Percentiles rank a stretch among this genome's conserved stretches.
phyloP scores from a whole-genome alignment of 2,113 vertebrate genomes.

The Phodopus roborovskii region DNA sequence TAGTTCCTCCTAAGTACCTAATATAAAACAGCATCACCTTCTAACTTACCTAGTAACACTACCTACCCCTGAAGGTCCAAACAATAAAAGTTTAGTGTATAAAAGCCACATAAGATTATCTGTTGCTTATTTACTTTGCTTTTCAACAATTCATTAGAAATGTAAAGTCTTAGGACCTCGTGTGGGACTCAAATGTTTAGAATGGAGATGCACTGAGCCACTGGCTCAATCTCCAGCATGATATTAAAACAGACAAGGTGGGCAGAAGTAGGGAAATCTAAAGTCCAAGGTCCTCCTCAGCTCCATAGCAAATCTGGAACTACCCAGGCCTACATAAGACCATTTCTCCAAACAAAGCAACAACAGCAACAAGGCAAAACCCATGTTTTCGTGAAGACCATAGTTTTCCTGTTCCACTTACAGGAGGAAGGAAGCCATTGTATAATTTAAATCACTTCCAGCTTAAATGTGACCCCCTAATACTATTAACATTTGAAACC shows the following conservation, averaged over 20 bases:
- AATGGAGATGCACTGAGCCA: not conserved
- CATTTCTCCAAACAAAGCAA: not conserved
- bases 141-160: not conserved
- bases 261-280: not conserved
- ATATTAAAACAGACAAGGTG: not conserved
- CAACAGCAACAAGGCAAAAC: not conserved
- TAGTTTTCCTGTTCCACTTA: not conserved
- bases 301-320: not conserved
- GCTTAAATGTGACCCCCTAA: not conserved
- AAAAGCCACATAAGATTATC: not conserved
- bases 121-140: conserved; percentile 20
- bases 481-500: not conserved
- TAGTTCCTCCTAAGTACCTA: not conserved
- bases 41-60: not conserved
- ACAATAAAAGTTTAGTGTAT: not conserved
- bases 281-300: not conserved
- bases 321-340: not conserved
- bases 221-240: not conserved
- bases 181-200: not conserved
- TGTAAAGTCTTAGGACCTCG: not conserved
- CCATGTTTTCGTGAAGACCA: not conserved
- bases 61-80: not conserved
- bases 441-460: not conserved
- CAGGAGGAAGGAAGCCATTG: not conserved
- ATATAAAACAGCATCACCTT: not conserved